A percentile compares a stretch with the other conserved stretches of the same genome.
Conservation (phyloP, 2,888 invertebrate species). For the Nudaria mundana region DNA sequence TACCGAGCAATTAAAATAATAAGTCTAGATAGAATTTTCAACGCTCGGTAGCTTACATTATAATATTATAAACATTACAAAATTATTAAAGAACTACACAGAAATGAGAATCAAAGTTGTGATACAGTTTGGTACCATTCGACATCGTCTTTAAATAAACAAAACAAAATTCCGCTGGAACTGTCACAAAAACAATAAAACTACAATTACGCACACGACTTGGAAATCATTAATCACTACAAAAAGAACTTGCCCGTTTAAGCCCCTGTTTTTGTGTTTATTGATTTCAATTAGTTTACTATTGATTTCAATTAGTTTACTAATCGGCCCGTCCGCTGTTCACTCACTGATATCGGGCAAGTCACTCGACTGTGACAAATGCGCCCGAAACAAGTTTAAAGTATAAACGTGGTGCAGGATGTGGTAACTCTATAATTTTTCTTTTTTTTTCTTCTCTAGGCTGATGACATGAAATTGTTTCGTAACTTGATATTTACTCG, state of each 20-base stretch:
- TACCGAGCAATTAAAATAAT: neutral
- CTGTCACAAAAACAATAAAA: slow-evolving; percentile 18
- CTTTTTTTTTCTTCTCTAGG: slow-evolving; percentile 14
- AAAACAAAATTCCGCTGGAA: neutral
- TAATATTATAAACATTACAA: neutral
- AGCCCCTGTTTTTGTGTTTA: slow-evolving; percentile 25
- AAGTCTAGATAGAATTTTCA: neutral
- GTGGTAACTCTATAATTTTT: slow-evolving; percentile 29
- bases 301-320: slow-evolving; percentile 34
- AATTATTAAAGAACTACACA: neutral
- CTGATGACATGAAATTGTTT: slow-evolving; percentile 37
- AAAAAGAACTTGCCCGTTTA: slow-evolving; percentile 26
- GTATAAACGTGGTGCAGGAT: slow-evolving; percentile 38
- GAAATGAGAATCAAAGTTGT: neutral
- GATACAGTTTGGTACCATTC: neutral
- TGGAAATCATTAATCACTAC: slow-evolving; percentile 23
- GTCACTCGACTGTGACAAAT: slow-evolving; percentile 36
- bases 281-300: slow-evolving; percentile 32
- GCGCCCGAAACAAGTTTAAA: slow-evolving; percentile 31
- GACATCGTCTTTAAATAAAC: neutral
- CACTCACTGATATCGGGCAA: slow-evolving; percentile 20
- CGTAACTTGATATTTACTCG: slow-evolving; percentile 42
- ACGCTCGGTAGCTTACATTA: neutral
- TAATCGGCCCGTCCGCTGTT: slow-evolving; percentile 19
- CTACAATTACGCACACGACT: slow-evolving; percentile 19